Evolutionary conservation across 2,888 invertebrate species (phyloP).

Genomic region (Scelioninae gen. 1): DNA sequence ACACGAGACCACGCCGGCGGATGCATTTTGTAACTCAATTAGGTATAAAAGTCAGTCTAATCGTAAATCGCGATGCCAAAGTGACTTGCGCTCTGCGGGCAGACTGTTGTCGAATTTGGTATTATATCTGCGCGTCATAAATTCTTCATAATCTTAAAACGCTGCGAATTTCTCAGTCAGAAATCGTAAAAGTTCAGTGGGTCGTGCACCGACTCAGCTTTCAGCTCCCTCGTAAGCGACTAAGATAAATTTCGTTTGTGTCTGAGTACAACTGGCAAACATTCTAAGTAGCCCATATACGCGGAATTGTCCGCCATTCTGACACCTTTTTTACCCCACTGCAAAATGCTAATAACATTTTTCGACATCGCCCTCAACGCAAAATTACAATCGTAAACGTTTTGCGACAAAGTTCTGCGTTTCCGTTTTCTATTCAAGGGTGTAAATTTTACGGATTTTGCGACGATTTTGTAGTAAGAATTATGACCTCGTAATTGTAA

Average conservation of each 20-base stretch:
- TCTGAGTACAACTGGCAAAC: constrained; percentile 43
- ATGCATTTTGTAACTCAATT: constrained; percentile 46
- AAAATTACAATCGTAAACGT: constrained; percentile 52
- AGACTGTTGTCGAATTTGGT: constrained; percentile 39
- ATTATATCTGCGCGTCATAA: constrained; percentile 44
- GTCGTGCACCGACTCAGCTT: constrained; percentile 42
- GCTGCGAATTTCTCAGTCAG: constrained; percentile 46
- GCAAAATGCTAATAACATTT: constrained; percentile 55
- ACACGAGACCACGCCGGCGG: no score
- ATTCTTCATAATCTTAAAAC: constrained; percentile 57
- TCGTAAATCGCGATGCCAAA: constrained; percentile 40
- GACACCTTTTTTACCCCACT: constrained; percentile 42
- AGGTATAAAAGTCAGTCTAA: constrained; percentile 43
- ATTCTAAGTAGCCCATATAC: constrained; percentile 65
- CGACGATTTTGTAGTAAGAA: no score
- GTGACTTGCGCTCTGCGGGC: constrained; percentile 29
- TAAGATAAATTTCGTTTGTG: constrained; percentile 57
- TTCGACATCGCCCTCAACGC: constrained; percentile 28
- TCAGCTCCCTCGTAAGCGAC: constrained; percentile 17
- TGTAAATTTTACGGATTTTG: background rate
- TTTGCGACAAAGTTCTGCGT: constrained; percentile 15
- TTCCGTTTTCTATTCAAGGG: background rate
- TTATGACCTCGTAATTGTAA: no score
- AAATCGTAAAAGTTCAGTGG: constrained; percentile 65
- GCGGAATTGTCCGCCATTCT: constrained; percentile 21